Base-by-base conservation (phyloP, 2,888 invertebrate species). In the Abrostola triplasia region DNA sequence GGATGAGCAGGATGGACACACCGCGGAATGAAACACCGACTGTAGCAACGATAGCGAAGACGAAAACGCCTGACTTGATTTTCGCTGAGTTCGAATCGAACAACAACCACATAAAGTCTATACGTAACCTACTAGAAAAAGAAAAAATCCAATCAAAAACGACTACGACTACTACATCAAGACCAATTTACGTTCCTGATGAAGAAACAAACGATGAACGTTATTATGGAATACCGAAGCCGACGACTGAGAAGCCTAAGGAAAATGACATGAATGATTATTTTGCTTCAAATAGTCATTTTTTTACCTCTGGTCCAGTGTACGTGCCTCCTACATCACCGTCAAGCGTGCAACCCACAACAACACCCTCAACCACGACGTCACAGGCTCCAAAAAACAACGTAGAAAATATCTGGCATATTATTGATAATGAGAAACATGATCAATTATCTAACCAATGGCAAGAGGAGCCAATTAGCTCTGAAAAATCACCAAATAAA, bases 11-110 rank as follows among this genome's bases (percentile, higher is more conserved):
- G 68, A 92, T 92, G 89, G 94, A 94, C 59, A 55, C 87, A 0
- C 87, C 85, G 11, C 66, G 65, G 37, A 90, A 89, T 38, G 55
- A 63, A 12, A 82, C 85, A 5, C 72, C 82, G 0, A 84, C 88
- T 1, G 86, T 87, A 0, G 85, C 84, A 12, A 78, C 84, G 10
- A 78, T 84, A 12, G 76, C 83, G 6, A 88, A 81, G 70, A 78
- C 82, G 38, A 85, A 89, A 65, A 92, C 92, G 0, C 94, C 93
- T 0, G 94, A 94, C 77, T 83, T 94, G 50, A 94, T 94, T 80
- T 94, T 94, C 73, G 94, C 94, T 0, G 94, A 94, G 74, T 94
- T 94, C 64, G 94, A 94, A 79, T 88, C 92, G 0, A 88, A 88
- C 2, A 86, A 84, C 52, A 80, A 82, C 40, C 79, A 86, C 42